Conservation (phyloP, 2,888 invertebrate genomes). For the Microdon myrmicae region DNA sequence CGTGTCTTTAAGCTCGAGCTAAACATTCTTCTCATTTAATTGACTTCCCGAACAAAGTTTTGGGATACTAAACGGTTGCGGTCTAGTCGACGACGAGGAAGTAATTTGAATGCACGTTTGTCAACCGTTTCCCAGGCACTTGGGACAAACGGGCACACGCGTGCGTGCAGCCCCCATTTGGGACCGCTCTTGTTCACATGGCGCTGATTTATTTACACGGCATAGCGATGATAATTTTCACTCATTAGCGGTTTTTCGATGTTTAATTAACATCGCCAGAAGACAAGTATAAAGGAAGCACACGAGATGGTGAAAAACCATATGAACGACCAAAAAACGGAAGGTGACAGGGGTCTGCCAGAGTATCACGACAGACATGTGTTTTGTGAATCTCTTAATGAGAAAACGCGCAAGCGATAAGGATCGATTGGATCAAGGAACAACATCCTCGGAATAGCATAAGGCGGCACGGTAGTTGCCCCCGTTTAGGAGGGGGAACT, state of each 20-base stretch:
- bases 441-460: slow-evolving; percentile 19
- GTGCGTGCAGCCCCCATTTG: slow-evolving; percentile 31
- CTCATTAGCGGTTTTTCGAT: slow-evolving; percentile 49
- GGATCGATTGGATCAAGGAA: slow-evolving; percentile 41
- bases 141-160: slow-evolving; percentile 7
- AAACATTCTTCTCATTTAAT: slow-evolving; percentile 41
- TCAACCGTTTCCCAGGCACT: slow-evolving; percentile 26
- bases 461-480: slow-evolving; percentile 23
- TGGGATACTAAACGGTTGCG: slow-evolving; percentile 10
- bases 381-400: slow-evolving; percentile 45
- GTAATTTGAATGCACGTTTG: slow-evolving; percentile 41
- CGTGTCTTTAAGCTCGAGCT: slow-evolving; percentile 9
- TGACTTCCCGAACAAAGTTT: slow-evolving; percentile 41
- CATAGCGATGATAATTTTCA: slow-evolving; percentile 47
- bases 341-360: slow-evolving; percentile 10
- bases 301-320: slow-evolving; percentile 28
- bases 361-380: slow-evolving; percentile 26
- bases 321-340: slow-evolving; percentile 16
- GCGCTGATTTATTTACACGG: slow-evolving; percentile 47
- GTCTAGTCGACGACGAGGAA: slow-evolving; percentile 39
- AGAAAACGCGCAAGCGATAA: slow-evolving; percentile 45
- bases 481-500: slow-evolving; percentile 19
- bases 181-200: slow-evolving; percentile 6
- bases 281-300: too few relatives aligned
- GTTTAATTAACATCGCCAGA: slow-evolving; percentile 49